phyloP scores from a whole-genome alignment of 2,888 invertebrate genomes.

The Campoletis raptor region DNA sequence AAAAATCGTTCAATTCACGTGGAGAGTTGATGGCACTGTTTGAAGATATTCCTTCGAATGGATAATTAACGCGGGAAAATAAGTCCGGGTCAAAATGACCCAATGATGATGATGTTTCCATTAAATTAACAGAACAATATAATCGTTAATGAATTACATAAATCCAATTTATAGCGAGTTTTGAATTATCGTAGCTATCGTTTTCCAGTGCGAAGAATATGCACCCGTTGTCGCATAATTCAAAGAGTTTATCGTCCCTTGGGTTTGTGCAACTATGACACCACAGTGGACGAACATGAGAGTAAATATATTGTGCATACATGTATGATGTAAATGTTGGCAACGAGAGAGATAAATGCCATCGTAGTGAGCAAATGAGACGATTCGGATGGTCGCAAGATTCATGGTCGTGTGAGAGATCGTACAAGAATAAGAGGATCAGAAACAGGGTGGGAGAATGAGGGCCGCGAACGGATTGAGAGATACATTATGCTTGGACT shows the following conservation, averaged over 20 bases:
- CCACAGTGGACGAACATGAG: conserved; percentile 18
- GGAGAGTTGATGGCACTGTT: too few species aligned
- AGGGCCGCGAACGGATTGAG: conserved; percentile 57
- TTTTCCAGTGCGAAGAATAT: conserved; percentile 25
- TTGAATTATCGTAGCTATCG: neutral
- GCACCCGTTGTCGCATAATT: conserved; percentile 69
- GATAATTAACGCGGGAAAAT: too few species aligned
- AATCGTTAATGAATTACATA: too few species aligned
- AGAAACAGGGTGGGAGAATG: conserved; percentile 29
- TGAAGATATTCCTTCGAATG: too few species aligned
- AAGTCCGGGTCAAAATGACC: too few species aligned
- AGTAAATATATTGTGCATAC: conserved; percentile 34
- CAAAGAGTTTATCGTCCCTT: conserved; percentile 78
- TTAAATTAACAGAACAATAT: too few species aligned
- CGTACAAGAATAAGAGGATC: conserved; percentile 29
- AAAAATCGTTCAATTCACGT: too few species aligned
- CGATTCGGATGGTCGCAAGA: conserved; percentile 55
- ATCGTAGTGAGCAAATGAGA: conserved; percentile 64
- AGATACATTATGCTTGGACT: conserved; percentile 62
- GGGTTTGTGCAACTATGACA: neutral
- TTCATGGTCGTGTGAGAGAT: conserved; percentile 44
- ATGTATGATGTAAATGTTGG: conserved; percentile 20
- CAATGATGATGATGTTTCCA: too few species aligned
- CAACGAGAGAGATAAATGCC: conserved; percentile 40
- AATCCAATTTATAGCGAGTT: neutral